Conservation (phyloP, 2,888 invertebrate species). For the Tridacna crocea region DNA sequence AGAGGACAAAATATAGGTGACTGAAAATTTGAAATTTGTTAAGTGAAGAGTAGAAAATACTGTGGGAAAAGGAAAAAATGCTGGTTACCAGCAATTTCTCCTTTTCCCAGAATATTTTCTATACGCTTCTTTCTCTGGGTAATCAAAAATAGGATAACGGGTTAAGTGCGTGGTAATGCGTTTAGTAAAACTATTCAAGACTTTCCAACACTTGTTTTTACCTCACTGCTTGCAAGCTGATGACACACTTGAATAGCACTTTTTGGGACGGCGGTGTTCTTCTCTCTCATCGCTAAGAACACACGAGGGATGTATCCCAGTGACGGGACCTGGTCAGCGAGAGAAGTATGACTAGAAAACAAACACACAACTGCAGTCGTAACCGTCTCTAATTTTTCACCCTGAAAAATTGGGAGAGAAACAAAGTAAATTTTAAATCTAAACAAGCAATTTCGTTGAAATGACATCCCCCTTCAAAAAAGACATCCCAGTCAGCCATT, state of each 20-base stretch:
- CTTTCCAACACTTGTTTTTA: conserved; percentile 81
- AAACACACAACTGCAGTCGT: conserved; percentile 93
- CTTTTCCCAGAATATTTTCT: too few species aligned
- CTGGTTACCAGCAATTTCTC: too few species aligned
- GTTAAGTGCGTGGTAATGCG: too few species aligned
- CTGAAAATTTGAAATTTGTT: too few species aligned
- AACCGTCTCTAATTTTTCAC: conserved; percentile 85
- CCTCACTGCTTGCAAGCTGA: conserved; percentile 93
- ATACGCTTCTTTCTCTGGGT: too few species aligned
- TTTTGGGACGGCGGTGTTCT: conserved; percentile 88
- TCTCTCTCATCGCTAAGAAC: conserved; percentile 87
- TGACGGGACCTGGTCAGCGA: conserved; percentile 89
- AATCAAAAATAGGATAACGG: too few species aligned
- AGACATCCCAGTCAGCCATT: too few species aligned
- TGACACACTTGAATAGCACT: conserved; percentile 94
- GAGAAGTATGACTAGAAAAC: conserved; percentile 92
- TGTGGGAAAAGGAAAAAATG: too few species aligned
- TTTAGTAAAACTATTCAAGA: too few species aligned
- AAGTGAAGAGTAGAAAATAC: too few species aligned
- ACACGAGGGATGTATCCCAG: conserved; percentile 86
- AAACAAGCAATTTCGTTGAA: not conserved
- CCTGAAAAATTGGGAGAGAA: conserved; percentile 64
- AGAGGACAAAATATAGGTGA: too few species aligned
- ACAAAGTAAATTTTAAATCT: not conserved
- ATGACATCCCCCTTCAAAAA: too few species aligned